These are phyloP conservation scores for Temnothorax nylanderi DNA, from an alignment of 1,140 invertebrate genomes.

Conservation along the genomic window DNA sequence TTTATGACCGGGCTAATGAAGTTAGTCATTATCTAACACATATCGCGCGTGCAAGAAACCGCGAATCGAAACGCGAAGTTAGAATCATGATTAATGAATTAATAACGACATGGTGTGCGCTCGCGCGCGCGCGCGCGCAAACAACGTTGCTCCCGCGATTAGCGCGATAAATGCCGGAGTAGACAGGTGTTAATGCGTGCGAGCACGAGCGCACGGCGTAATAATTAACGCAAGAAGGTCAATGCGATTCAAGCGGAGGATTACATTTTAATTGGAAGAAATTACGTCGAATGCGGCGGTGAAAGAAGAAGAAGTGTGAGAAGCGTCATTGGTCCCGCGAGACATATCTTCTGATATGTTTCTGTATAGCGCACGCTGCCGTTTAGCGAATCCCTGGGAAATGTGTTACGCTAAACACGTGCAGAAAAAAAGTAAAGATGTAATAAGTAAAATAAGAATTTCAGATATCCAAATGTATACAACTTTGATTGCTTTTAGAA, in stretches of 20 bases:
- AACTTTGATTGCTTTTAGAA: not conserved
- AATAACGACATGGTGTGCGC: constrained; percentile 60
- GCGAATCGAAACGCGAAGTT: constrained; percentile 49
- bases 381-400: not conserved
- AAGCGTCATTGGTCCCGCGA: not conserved
- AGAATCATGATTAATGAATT: constrained; percentile 71
- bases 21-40: constrained; percentile 72
- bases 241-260: constrained; percentile 10
- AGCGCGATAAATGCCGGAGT: constrained; percentile 32
- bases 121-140: not conserved
- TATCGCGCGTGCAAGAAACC: constrained; percentile 62
- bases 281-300: not conserved
- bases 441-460: not conserved
- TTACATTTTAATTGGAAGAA: constrained; percentile 48
- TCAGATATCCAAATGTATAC: not conserved
- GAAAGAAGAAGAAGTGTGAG: not conserved
- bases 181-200: constrained; percentile 67
- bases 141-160: constrained; percentile 57
- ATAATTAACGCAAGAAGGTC: constrained; percentile 59
- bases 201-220: not conserved
- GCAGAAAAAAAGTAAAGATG: not conserved
- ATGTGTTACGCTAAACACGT: not conserved
- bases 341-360: not conserved
- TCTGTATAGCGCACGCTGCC: not conserved
- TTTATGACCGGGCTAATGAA: constrained; percentile 70